Evolutionary conservation across 2,888 invertebrate genomes (phyloP), one percentile per base, ranked within the genome.

Genomic region (Chouioia cunea): DNA sequence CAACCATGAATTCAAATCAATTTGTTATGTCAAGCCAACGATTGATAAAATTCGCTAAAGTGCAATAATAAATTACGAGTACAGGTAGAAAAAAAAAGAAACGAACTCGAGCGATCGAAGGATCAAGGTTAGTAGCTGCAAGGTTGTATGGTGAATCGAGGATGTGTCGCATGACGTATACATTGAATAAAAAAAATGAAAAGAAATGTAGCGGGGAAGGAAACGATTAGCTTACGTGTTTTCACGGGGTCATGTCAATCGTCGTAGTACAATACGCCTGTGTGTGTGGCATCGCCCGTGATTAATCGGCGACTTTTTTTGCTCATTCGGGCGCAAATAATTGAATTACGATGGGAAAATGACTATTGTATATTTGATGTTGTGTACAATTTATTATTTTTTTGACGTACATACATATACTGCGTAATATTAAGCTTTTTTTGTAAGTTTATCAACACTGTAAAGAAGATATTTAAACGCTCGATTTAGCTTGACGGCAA

Each of bases 201-300:
- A 3, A 36, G 1, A 36, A 3, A 36, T 6, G 6, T 1, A 10
- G 22, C 27, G 36, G 12, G 65, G 64, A 23, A 62, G 65, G 57
- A 69, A 65, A 62, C 52, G 57, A 71, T 71, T 48, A 18, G 36
- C 54, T 71, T 66, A 57, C 71, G 66, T 58, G 27, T 71, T 71
- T 62, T 43, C 50, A 50, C 23, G 53, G 27, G 53, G 23, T 47
- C 36, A 54, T 44, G 27, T 50, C 16, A 20, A 23, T 27, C 20
- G 54, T 15, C 20, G 44, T 36, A 6, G 48, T 62, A 27, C 68
- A 64, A 47, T 69, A 16, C 63, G 20, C 56, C 20, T 22, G 54
- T n/a, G n/a, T n/a, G n/a, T n/a, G n/a, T n/a, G n/a, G n/a, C n/a
- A n/a, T n/a, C n/a, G n/a, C n/a, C n/a, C n/a, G n/a, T 46, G 36